These are phyloP conservation scores for Idaea aversata DNA, from an alignment of 2,888 invertebrate genomes.

Conservation along the genomic window DNA sequence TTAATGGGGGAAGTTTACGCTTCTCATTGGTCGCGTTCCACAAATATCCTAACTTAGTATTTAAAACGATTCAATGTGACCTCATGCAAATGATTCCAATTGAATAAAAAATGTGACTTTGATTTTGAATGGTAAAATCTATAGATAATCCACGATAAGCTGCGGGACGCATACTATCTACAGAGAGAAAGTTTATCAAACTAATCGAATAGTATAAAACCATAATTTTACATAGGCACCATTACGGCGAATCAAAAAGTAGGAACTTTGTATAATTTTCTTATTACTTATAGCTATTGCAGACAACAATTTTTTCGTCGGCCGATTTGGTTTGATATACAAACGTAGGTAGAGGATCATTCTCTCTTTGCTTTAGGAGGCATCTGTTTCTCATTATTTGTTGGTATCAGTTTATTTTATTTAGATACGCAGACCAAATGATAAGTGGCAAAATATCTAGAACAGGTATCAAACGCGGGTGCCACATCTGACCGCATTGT, in stretches of 20 bases:
- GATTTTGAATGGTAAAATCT: not conserved
- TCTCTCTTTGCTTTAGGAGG: too few species aligned
- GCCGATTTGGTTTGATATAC: not conserved
- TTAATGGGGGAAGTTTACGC: too few species aligned
- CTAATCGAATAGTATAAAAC: not conserved
- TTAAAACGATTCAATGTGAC: too few species aligned
- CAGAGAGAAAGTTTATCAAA: not conserved
- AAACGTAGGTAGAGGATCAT: not conserved
- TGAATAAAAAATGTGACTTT: not conserved
- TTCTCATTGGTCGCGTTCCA: too few species aligned
- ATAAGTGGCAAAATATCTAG: too few species aligned
- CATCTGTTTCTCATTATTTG: too few species aligned
- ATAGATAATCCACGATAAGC: not conserved
- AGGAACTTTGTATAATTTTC: slow-evolving; percentile 22
- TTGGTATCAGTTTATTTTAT: too few species aligned
- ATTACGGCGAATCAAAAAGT: slow-evolving; percentile 11
- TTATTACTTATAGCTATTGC: slow-evolving; percentile 11
- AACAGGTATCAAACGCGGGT: too few species aligned
- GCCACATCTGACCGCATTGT: too few species aligned
- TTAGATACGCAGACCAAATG: too few species aligned
- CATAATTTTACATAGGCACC: not conserved
- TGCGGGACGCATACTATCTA: not conserved
- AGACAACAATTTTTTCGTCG: not conserved
- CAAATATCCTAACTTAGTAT: too few species aligned
- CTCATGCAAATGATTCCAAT: too few species aligned